Base-by-base conservation (phyloP, 1,140 invertebrate genomes). In the Trypoxylus dichotomus region DNA sequence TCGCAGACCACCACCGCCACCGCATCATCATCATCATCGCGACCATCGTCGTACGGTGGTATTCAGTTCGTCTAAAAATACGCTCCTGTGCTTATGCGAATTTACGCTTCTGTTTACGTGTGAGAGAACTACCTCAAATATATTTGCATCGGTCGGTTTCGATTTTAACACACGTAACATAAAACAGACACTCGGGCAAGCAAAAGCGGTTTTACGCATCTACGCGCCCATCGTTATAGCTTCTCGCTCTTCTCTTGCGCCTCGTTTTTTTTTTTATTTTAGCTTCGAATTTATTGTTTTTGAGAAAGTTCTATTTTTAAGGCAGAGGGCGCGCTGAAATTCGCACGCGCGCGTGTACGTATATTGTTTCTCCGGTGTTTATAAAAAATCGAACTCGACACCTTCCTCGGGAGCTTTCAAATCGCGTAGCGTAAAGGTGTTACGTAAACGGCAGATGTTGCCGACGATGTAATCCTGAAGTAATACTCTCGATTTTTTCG, bases 201-300 rank as follows among this genome's bases (percentile, higher is more conserved):
- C 60, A 27, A 27, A 27, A 25, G 60, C 60, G 60, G 60, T 63
- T 63, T 63, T 63, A 63, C 60, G 60, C 60, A 27, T 63, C 60
- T 27, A 25, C 60, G 60, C 60, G 25, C 19, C 60, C 60, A 21
- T 19, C 60, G 8, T 21, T 63, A 15, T 19, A 63, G 21, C 21
- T 63, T 63, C 60, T 27, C 25, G 21, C 60, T 21, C 60, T 63
- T 63, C 60, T 21, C 60, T 11, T 63, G 60, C 19, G 13, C 60
- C 25, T 63, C 60, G 43, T 13, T 63, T 63, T 63, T 63, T 58
- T 58, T 63, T 63, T 63, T 63, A 63, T 63, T 63, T 63, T 63
- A 63, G 60, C 60, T 63, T 63, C 60, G 60, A 63, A 63, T 63
- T 63, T 63, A 63, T 63, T 63, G 60, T 63, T 63, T 63, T 63